phyloP scores from a whole-genome alignment of 2,113 vertebrate species.

The Anolis carolinensis region DNA sequence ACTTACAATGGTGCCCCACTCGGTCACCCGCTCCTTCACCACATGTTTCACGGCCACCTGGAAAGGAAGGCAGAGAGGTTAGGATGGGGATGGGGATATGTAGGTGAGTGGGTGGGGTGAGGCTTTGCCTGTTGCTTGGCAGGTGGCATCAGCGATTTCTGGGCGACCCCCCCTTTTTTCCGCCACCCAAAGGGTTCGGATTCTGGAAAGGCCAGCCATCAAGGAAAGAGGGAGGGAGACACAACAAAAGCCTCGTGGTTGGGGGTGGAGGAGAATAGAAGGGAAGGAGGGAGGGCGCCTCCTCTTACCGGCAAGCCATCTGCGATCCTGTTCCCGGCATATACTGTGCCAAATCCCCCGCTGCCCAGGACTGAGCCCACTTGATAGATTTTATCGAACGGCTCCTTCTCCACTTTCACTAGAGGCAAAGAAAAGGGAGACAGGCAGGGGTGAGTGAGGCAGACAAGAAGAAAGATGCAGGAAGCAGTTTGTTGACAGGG shows the following conservation, averaged over 20 bases:
- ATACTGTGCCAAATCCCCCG: conserved; percentile 94
- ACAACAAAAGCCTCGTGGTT: conserved; percentile 15
- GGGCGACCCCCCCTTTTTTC: too few species aligned
- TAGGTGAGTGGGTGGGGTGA: background rate
- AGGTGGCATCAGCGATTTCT: background rate
- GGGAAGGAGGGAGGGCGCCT: background rate
- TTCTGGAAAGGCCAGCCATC: background rate
- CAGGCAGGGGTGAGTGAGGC: too few species aligned
- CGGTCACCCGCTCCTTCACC: conserved; percentile 91
- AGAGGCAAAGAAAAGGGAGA: background rate
- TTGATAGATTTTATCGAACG: conserved; percentile 94
- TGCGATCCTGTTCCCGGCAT: conserved; percentile 87
- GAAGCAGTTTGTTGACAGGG: background rate
- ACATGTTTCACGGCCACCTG: conserved; percentile 96
- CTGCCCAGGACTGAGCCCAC: conserved; percentile 93
- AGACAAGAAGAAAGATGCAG: background rate
- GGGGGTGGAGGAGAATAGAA: background rate
- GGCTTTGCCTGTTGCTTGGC: background rate
- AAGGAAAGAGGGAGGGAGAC: background rate
- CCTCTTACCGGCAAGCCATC: conserved; percentile 91
- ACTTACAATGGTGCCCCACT: conserved; percentile 94
- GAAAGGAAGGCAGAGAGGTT: background rate
- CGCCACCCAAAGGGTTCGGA: background rate
- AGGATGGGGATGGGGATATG: background rate
- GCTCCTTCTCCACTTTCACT: conserved; percentile 92